These are phyloP conservation scores for Phoenicopterus ruber DNA, from an alignment of 2,113 vertebrate species.

Conservation along the genomic window DNA sequence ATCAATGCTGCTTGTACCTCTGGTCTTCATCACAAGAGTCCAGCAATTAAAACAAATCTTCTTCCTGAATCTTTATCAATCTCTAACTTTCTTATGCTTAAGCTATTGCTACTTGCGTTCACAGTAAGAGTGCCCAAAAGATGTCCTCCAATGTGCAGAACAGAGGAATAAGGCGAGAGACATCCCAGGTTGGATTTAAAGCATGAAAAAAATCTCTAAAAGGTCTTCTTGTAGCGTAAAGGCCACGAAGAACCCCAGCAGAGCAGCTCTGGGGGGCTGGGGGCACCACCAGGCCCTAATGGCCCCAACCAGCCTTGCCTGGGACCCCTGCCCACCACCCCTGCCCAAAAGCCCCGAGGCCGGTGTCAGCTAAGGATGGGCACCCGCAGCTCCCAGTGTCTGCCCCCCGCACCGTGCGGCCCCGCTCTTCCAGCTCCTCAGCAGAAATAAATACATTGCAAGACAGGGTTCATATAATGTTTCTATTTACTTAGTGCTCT, in stretches of 20 bases:
- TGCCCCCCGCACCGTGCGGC: rapidly evolving
- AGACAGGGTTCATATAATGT: background rate
- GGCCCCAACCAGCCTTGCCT: rapidly evolving
- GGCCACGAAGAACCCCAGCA: background rate
- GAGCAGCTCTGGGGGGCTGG: background rate
- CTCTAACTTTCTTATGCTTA: background rate
- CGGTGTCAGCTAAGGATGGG: too few species aligned
- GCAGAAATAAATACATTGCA: background rate
- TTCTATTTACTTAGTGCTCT: background rate
- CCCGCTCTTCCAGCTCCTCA: background rate
- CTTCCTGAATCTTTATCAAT: background rate
- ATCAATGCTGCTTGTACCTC: background rate
- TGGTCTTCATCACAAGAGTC: background rate
- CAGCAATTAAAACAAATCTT: background rate
- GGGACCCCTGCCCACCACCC: background rate
- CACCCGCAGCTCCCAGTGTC: background rate
- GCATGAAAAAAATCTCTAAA: background rate
- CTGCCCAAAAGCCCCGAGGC: background rate
- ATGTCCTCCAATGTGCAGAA: background rate
- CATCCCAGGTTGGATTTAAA: background rate
- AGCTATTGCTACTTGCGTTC: background rate
- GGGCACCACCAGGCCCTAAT: background rate
- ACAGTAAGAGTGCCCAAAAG: background rate
- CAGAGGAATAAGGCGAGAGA: background rate
- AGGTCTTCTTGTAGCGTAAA: background rate